Evolutionary conservation across 1,140 invertebrate genomes (phyloP), one percentile per base, ranked within the genome.

Genomic region (Heterodera carotae): DNA sequence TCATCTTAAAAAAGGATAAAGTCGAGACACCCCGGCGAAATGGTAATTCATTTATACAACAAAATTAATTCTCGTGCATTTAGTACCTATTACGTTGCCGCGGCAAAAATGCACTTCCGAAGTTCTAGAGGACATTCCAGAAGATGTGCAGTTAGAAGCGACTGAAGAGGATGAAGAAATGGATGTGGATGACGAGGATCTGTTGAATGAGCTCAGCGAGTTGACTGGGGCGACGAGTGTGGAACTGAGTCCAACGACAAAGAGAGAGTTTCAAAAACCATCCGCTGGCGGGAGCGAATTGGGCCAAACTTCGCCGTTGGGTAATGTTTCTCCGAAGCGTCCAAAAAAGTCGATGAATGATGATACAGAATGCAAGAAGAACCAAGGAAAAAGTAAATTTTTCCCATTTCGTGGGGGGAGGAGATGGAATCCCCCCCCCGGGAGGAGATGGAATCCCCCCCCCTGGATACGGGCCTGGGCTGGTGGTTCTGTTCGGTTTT

Each of bases 211-310:
- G 15, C 33, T 66, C 27, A 66, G 33, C 31, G 27, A 34, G 7
- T n/a, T 66, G 25, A 66, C 29, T 2, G 62, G 18, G n/a, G n/a
- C n/a, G n/a, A 66, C 62, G 15, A 29, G 0, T 15, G 33, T 18
- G 62, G 62, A 66, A 29, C 62, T 33, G 29, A 31, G 69, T n/a
- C 27, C 69, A 71, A 71, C 29, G n/a, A 59, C 56, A 1, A 56
- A 56, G 22, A 56, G 48, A 56, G 48, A 56, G 22, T 56, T 56
- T 56, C 48, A 56, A 56, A 15, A 4, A 2, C 5, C 15, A 22
- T 22, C 48, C 12, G 22, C 18, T 0, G 5, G 18, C 18, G 48
- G 22, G 22, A 56, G 5, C 22, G 48, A 56, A 22, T 22, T 56
- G 48, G 22, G 15, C 48, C 12, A 56, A 56, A 56, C 48, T 18